Conservation (phyloP, 2,113 vertebrate genomes). For the Hymenochirus boettgeri region DNA sequence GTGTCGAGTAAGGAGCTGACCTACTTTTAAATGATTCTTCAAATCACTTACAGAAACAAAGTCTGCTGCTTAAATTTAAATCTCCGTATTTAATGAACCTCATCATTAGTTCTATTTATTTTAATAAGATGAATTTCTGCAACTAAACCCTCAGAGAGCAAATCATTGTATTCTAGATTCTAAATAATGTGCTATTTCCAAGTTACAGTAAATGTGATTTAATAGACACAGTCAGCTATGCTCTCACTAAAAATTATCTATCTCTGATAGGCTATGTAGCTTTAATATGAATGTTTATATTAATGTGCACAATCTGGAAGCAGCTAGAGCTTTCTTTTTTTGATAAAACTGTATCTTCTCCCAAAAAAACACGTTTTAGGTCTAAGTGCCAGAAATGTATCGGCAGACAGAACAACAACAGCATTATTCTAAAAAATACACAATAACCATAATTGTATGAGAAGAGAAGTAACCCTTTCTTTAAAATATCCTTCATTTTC, state of each 20-base stretch:
- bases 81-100: conserved; percentile 11
- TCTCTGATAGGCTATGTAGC: background rate
- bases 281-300: background rate
- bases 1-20: conserved; percentile 1
- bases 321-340: background rate
- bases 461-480: too few species aligned
- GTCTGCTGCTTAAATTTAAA: conserved; percentile 1
- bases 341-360: background rate
- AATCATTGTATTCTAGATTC: background rate
- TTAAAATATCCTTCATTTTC: too few species aligned
- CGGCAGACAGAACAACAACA: background rate
- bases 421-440: background rate
- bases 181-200: conserved; percentile 18
- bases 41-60: background rate
- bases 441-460: too few species aligned
- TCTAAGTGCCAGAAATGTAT: background rate
- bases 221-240: background rate
- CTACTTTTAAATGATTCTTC: conserved; percentile 13
- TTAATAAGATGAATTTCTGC: conserved; percentile 9
- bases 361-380: background rate
- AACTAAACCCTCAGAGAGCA: conserved; percentile 12
- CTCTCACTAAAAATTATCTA: background rate
- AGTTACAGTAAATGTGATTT: conserved; percentile 6
- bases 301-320: background rate
- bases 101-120: conserved; percentile 23